These are phyloP conservation scores for Apomyelois bistriatella DNA, from an alignment of 2,888 invertebrate species.

Conservation along the genomic window DNA sequence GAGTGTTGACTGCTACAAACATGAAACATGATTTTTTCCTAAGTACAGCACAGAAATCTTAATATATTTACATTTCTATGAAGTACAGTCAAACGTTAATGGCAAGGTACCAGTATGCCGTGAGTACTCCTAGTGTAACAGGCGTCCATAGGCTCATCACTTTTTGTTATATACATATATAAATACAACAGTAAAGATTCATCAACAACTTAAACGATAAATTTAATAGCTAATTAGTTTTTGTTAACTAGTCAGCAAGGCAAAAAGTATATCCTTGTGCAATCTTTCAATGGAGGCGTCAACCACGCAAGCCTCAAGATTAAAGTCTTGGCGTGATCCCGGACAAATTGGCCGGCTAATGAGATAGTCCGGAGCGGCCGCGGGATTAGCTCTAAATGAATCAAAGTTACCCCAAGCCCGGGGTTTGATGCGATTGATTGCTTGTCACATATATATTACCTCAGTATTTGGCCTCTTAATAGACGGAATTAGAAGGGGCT, in stretches of 20 bases:
- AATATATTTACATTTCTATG: too few species aligned
- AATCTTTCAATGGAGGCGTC: constrained; percentile 28
- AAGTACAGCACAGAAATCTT: too few species aligned
- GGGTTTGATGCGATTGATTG: constrained; percentile 47
- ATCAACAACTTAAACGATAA: background rate
- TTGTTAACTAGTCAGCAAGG: background rate
- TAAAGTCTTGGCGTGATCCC: constrained; percentile 61
- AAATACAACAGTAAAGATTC: too few species aligned
- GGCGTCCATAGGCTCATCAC: too few species aligned
- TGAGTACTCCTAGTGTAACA: too few species aligned
- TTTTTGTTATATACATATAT: too few species aligned
- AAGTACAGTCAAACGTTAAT: too few species aligned
- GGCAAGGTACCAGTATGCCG: too few species aligned
- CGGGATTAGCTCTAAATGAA: constrained; percentile 65
- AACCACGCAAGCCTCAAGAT: constrained; percentile 52
- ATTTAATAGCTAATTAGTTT: background rate
- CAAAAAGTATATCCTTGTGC: constrained; percentile 10
- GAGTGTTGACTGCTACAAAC: too few species aligned
- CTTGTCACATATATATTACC: constrained; percentile 31
- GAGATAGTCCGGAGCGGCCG: constrained; percentile 60
- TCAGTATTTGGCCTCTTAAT: constrained; percentile 18
- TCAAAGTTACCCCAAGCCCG: constrained; percentile 49
- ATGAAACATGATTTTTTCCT: too few species aligned
- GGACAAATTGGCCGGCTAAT: constrained; percentile 72
- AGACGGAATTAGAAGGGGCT: constrained; percentile 15